Evolutionary conservation across 2,888 invertebrate species (phyloP).

Genomic region (Perdita meconis): DNA sequence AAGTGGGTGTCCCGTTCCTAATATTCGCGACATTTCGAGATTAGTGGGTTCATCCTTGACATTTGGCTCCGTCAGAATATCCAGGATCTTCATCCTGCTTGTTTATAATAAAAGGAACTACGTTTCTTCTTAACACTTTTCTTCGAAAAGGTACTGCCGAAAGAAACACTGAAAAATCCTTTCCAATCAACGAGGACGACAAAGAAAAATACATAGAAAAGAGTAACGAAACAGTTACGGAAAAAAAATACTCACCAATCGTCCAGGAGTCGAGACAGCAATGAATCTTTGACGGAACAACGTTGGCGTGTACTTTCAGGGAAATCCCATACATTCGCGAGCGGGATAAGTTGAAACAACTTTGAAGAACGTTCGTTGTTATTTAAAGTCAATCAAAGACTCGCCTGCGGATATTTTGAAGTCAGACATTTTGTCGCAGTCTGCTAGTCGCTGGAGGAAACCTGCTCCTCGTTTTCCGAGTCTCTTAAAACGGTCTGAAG

Average conservation of each 20-base stretch:
- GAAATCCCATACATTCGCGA: conserved; percentile 14
- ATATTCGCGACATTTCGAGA: conserved; percentile 25
- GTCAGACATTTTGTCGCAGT: conserved; percentile 9
- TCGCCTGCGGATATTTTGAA: conserved; percentile 13
- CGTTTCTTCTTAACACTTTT: neutral
- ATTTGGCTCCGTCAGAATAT: conserved; percentile 6
- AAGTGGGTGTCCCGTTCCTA: neutral
- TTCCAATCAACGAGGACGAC: neutral
- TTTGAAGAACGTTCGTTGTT: conserved; percentile 24
- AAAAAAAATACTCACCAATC: conserved; percentile 1
- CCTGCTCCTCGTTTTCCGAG: neutral
- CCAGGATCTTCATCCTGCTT: neutral
- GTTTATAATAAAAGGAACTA: conserved; percentile 3
- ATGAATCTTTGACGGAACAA: neutral
- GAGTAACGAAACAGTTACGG: neutral
- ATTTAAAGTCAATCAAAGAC: conserved; percentile 32
- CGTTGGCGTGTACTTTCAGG: neutral
- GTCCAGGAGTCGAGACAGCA: neutral
- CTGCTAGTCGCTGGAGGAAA: neutral
- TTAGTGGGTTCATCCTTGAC: conserved; percentile 6
- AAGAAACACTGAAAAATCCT: neutral
- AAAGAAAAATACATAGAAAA: neutral
- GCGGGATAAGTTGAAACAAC: conserved; percentile 19
- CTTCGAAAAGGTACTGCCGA: neutral
- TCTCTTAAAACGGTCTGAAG: neutral